Conservation (phyloP, 2,113 vertebrate species). For the Menidia beryllina region DNA sequence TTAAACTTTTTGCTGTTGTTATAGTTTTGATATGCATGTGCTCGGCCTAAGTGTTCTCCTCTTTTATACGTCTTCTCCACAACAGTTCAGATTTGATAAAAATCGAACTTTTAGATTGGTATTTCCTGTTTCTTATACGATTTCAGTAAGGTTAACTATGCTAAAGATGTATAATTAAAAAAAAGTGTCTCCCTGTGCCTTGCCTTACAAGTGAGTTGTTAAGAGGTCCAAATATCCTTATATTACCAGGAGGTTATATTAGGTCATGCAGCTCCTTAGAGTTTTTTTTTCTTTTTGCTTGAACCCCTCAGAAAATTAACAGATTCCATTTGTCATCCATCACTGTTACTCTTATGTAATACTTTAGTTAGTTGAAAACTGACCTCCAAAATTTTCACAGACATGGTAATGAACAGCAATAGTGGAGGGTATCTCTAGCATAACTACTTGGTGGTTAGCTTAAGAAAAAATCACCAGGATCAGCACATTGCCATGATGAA, state of each 20-base stretch:
- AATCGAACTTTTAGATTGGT: too few species aligned
- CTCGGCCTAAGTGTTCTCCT: too few species aligned
- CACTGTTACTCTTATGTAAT: not conserved
- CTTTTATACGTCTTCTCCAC: too few species aligned
- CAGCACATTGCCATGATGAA: not conserved
- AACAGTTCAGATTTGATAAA: too few species aligned
- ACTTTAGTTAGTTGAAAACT: not conserved
- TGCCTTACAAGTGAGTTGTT: not conserved
- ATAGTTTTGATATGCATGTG: not conserved
- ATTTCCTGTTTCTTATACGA: too few species aligned
- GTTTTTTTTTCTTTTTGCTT: not conserved
- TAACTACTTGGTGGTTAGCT: not conserved
- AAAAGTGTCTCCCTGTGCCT: not conserved
- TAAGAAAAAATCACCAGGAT: not conserved
- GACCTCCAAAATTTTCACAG: not conserved
- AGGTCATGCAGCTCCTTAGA: too few species aligned
- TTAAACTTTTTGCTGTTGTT: not conserved
- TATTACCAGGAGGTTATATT: too few species aligned
- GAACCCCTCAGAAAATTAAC: too few species aligned
- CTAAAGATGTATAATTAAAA: too few species aligned
- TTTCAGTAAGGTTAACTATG: too few species aligned
- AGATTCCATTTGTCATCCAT: not conserved
- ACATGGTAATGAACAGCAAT: not conserved
- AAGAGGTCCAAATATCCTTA: too few species aligned
- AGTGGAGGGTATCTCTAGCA: not conserved